Conservation (phyloP, 2,113 vertebrate species). For the Thermophis baileyi region DNA sequence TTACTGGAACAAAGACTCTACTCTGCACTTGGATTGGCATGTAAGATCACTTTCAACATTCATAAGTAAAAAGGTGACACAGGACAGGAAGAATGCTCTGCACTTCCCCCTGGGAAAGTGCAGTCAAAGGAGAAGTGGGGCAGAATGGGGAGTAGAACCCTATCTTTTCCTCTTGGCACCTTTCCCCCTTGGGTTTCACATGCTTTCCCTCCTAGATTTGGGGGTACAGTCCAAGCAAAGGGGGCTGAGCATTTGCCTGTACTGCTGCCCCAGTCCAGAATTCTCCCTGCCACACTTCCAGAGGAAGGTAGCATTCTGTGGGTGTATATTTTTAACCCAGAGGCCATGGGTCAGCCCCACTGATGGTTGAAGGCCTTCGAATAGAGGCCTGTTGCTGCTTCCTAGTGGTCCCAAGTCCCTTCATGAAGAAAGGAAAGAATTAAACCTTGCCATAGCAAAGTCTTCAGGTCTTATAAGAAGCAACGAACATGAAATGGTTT, state of each 20-base stretch:
- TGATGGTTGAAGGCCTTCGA: not conserved
- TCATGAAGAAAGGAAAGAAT: not conserved
- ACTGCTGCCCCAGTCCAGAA: not conserved
- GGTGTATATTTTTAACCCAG: not conserved
- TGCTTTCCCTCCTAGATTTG: not conserved
- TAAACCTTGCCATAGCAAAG: not conserved
- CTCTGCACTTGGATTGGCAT: not conserved
- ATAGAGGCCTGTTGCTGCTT: not conserved
- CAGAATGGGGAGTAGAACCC: not conserved
- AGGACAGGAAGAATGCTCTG: not conserved
- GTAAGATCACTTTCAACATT: not conserved
- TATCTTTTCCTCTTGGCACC: not conserved
- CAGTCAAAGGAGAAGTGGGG: not conserved
- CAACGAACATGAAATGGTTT: not conserved
- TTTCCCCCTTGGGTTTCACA: not conserved
- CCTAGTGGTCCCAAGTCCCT: not conserved
- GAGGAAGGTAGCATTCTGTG: not conserved
- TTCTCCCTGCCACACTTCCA: not conserved
- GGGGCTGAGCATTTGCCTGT: not conserved
- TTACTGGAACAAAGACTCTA: constrained; percentile 14
- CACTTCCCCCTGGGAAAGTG: not conserved
- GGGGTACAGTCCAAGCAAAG: not conserved
- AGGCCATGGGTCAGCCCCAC: not conserved
- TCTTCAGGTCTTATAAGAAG: not conserved
- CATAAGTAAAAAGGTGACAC: not conserved